Evolutionary conservation across 2,888 invertebrate genomes (phyloP), one percentile per base, ranked within the genome.

Genomic region (Plemyria rubiginata): DNA sequence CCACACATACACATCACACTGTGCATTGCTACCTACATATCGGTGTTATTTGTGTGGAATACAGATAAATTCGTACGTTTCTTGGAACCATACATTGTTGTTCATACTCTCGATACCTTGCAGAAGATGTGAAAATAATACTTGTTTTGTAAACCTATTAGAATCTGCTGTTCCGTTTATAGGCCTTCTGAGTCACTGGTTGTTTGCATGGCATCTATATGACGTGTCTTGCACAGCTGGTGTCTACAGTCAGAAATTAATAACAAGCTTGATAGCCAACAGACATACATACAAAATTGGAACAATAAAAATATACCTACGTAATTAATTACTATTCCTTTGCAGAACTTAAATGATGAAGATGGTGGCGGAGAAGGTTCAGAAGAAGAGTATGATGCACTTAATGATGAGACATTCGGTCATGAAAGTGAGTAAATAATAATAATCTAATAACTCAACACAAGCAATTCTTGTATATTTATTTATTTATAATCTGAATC

Each of bases 321-420:
- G n/a, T n/a, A n/a, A n/a, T n/a, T n/a, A n/a, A n/a, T n/a, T n/a
- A 32, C 50, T 60, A 48, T 65, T 62, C 76, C 79, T 12, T 70
- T 67, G 2, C 85, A 92, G 92, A 92, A 91, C 89, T 81, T 94
- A 84, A 94, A 94, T 80, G 94, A 94, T 55, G 95, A 96, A 72
- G 95, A 95, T 77, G 95, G 94, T 48, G 95, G 95, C 67, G 91
- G 93, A 29, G 94, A 93, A 67, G 93, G 93, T 61, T 95, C 95
- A 4, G 96, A 96, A 77, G 97, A 97, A 68, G 97, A 97, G 79
- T 98, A 97, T 86, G 98, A 98, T 92, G 97, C 97, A 0, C 94
- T 98, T 69, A 98, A 98, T 76, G 97, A 98, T 87, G 98, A 98
- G 88, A 98, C 98, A 0, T 98, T 98, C 85, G 98, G 98, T 29